A percentile compares a stretch with the other conserved stretches of the same genome.
These are phyloP conservation scores for Zoanthus gigantus DNA, from an alignment of 92 coral and sea anemone genomes.

Conservation along the genomic window DNA sequence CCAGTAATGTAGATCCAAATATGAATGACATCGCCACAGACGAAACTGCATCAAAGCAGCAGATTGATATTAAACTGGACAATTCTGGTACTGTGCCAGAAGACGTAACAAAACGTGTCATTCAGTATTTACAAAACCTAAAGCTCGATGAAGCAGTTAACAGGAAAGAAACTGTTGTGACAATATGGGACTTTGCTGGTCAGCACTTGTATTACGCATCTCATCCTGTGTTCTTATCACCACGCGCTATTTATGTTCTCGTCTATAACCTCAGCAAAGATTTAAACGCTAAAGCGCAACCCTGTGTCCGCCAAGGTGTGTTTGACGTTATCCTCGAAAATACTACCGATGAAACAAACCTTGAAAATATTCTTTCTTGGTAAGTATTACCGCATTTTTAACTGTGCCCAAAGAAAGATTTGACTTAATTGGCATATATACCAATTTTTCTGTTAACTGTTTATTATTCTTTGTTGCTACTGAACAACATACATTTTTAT, in stretches of 20 bases:
- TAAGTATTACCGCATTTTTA: constrained; percentile 9
- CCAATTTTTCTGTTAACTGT: too few species aligned
- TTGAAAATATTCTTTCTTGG: constrained; percentile 86
- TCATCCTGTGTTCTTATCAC: constrained; percentile 86
- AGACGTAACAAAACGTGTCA: constrained; percentile 71
- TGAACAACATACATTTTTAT: too few species aligned
- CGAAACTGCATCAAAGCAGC: background rate
- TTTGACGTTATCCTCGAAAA: constrained; percentile 73
- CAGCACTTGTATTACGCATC: constrained; percentile 92
- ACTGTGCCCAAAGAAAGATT: background rate
- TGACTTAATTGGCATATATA: too few species aligned
- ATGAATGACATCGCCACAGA: background rate
- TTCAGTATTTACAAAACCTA: constrained; percentile 67
- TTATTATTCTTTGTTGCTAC: too few species aligned
- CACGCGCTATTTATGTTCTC: constrained; percentile 80
- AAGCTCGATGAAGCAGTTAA: constrained; percentile 53
- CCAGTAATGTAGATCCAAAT: background rate
- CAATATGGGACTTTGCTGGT: constrained; percentile 92
- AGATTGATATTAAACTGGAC: constrained; percentile 25
- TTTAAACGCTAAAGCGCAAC: constrained; percentile 74
- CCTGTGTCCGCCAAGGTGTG: constrained; percentile 88
- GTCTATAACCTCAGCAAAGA: constrained; percentile 89
- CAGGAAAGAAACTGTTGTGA: constrained; percentile 73
- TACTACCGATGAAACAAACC: constrained; percentile 78
- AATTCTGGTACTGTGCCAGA: constrained; percentile 63